A percentile compares a stretch with the other conserved stretches of the same genome.
Conservation (phyloP, 2,888 invertebrate species). For the Tachina lurida region DNA sequence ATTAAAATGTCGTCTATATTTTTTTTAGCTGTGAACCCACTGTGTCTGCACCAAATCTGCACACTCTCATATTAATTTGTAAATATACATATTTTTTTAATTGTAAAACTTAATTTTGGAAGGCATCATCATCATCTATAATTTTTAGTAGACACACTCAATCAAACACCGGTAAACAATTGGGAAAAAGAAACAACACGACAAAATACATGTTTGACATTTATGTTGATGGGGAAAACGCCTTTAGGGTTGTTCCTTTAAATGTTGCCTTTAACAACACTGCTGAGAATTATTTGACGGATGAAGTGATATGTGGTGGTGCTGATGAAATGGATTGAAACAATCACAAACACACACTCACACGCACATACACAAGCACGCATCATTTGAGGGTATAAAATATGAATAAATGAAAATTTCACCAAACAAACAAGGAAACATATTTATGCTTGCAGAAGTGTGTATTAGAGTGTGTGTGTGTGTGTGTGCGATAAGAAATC, state of each 20-base stretch:
- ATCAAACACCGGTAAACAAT: constrained; percentile 48
- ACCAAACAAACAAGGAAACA: constrained; percentile 30
- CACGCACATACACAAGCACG: background rate
- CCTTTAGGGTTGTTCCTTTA: constrained; percentile 65
- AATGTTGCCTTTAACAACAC: constrained; percentile 49
- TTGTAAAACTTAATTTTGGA: constrained; percentile 52
- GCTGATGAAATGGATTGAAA: constrained; percentile 28
- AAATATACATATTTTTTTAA: constrained; percentile 25
- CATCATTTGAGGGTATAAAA: constrained; percentile 27
- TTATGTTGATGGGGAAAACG: constrained; percentile 64
- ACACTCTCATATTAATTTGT: background rate
- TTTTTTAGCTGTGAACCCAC: background rate
- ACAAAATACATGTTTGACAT: constrained; percentile 59
- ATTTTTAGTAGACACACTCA: constrained; percentile 1
- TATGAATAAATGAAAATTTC: constrained; percentile 49
- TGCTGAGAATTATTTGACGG: constrained; percentile 27
- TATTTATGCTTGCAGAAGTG: background rate
- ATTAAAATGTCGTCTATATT: no score
- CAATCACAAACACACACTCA: constrained; percentile 1
- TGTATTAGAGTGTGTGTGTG: constrained; percentile 8
- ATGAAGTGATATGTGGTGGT: constrained; percentile 33
- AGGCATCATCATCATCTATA: constrained; percentile 21
- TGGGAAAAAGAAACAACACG: constrained; percentile 36
- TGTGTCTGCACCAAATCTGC: background rate
- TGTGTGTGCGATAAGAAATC: constrained; percentile 4